Conservation (phyloP, 2,888 invertebrate genomes). For the Lamellibrachia columna region DNA sequence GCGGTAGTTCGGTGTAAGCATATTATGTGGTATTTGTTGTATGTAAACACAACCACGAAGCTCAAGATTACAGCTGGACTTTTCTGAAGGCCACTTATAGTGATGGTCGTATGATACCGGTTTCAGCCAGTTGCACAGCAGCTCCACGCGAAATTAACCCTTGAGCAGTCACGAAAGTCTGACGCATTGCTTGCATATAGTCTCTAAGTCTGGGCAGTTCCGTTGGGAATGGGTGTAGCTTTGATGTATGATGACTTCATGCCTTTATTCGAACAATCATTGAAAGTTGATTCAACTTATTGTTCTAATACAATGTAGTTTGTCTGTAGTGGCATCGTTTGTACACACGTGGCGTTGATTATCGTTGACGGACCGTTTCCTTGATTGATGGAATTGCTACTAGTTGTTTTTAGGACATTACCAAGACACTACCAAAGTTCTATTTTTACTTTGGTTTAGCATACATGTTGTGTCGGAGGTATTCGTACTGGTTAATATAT, state of each 20-base stretch:
- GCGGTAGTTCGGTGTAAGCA: not conserved
- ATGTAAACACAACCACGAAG: not conserved
- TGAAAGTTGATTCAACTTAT: not conserved
- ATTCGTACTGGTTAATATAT: too few relatives aligned
- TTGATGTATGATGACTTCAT: not conserved
- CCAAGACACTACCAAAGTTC: not conserved
- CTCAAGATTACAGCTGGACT: not conserved
- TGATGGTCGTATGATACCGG: not conserved
- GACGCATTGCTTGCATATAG: not conserved
- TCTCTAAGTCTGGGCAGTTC: too few relatives aligned
- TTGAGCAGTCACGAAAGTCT: not conserved
- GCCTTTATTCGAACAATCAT: not conserved
- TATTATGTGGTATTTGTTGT: not conserved
- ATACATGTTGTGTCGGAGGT: not conserved
- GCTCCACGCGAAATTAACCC: not conserved
- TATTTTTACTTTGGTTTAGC: not conserved
- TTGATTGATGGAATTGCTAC: not conserved
- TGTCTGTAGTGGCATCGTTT: not conserved
- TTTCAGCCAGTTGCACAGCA: not conserved
- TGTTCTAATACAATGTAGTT: not conserved
- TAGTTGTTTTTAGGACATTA: not conserved
- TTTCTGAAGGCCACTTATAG: not conserved
- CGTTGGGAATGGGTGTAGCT: not conserved
- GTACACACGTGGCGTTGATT: not conserved
- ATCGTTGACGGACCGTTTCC: too few relatives aligned